Evolutionary conservation across 2,113 vertebrate genomes (phyloP).

Genomic region (Archilochus colubris): DNA sequence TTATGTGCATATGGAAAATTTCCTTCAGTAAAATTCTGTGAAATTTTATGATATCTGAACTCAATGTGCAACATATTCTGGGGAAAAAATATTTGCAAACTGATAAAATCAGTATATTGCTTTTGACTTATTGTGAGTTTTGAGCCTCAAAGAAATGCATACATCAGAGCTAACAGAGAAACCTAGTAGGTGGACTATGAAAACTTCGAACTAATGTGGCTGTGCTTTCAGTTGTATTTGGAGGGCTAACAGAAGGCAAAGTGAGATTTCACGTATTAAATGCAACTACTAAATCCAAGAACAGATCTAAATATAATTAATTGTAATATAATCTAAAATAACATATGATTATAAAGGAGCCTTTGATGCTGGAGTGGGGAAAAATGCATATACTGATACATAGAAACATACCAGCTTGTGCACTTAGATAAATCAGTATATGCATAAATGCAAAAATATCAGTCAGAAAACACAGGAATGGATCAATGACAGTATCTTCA

Average conservation of each 20-base stretch:
- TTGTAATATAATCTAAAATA: background rate
- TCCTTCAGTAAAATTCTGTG: background rate
- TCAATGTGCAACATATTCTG: background rate
- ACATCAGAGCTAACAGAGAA: constrained; percentile 8
- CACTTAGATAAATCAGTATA: too few relatives aligned
- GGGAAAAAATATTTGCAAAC: constrained; percentile 54
- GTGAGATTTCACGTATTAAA: constrained; percentile 14
- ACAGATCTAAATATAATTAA: constrained; percentile 12
- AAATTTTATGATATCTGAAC: background rate
- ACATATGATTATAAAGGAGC: background rate
- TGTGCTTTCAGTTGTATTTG: constrained; percentile 52
- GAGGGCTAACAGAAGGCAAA: constrained; percentile 40
- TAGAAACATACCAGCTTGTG: too few relatives aligned
- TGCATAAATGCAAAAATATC: background rate
- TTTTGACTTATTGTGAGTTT: constrained; percentile 61
- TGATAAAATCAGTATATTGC: constrained; percentile 5
- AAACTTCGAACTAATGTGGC: constrained; percentile 34
- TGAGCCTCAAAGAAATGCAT: constrained; percentile 38
- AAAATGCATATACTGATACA: background rate
- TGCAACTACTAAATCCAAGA: background rate
- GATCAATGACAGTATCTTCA: background rate
- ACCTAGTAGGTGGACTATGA: constrained; percentile 41
- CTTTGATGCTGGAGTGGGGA: background rate
- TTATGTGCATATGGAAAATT: background rate
- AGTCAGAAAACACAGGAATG: background rate